Percentiles rank a stretch among this genome's conserved stretches.
phyloP scores from a whole-genome alignment of 1,140 invertebrate species.

The Macrobrachium nipponense region DNA sequence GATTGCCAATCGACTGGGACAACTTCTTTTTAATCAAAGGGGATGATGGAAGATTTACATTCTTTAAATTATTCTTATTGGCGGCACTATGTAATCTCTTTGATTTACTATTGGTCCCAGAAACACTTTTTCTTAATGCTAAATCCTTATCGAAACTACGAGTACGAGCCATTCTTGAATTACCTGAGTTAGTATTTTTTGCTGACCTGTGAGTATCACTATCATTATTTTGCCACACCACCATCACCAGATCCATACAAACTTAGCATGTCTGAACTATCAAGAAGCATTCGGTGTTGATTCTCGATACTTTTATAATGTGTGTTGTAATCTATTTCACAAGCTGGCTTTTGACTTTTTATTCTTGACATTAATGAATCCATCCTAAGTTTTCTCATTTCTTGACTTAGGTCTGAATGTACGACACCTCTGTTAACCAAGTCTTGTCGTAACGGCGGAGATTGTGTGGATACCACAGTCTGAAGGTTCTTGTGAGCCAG shows the following conservation, averaged over 20 bases:
- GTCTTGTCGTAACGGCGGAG: too few species aligned
- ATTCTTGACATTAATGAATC: constrained; percentile 56
- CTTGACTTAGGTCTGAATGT: constrained; percentile 19
- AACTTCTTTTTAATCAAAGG: constrained; percentile 25
- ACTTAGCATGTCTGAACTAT: constrained; percentile 36
- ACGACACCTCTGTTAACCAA: neutral
- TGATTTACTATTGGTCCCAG: neutral
- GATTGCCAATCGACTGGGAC: constrained; percentile 16
- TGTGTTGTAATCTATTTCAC: constrained; percentile 55
- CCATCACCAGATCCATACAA: constrained; percentile 29
- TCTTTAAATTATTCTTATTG: neutral
- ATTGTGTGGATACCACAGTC: too few species aligned
- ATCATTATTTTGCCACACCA: constrained; percentile 17
- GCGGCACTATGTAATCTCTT: too few species aligned
- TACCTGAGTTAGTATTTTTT: constrained; percentile 8
- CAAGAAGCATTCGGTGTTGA: constrained; percentile 42
- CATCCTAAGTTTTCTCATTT: constrained; percentile 36
- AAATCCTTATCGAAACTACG: constrained; percentile 42
- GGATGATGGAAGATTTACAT: constrained; percentile 6
- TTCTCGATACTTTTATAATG: constrained; percentile 45
- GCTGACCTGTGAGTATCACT: constrained; percentile 24
- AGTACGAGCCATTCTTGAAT: constrained; percentile 34
- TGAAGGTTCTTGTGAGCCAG: too few species aligned
- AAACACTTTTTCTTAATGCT: constrained; percentile 5
- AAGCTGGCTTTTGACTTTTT: constrained; percentile 57